A percentile compares a stretch with the other conserved stretches of the same genome.
Evolutionary conservation across 2,797 vertebrate species (phyloP).

Genomic region (Octomys mimax): DNA sequence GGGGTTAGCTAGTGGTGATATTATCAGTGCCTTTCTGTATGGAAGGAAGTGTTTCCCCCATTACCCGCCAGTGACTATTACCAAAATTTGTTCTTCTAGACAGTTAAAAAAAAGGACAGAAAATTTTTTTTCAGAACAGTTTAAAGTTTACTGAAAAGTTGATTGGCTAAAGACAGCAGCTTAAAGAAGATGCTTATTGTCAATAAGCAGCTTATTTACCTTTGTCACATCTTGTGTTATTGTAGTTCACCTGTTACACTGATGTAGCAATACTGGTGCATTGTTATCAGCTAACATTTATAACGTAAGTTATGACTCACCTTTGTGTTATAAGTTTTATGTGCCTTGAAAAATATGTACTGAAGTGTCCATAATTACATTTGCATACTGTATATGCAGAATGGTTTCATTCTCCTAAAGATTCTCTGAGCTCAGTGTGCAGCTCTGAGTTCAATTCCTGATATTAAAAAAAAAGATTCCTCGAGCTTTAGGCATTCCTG

Average conservation of each 20-base stretch:
- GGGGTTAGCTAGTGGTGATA: not conserved
- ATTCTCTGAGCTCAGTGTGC: not conserved
- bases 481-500: not conserved
- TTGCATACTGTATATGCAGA: not conserved
- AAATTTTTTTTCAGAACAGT: not conserved
- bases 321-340: not conserved
- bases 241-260: not conserved
- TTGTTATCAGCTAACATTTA: not conserved
- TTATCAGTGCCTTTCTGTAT: not conserved
- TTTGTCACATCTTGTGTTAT: not conserved
- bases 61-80: not conserved
- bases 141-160: not conserved
- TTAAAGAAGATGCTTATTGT: too few relatives aligned
- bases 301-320: not conserved
- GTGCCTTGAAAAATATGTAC: not conserved
- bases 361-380: too few relatives aligned
- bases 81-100: not conserved
- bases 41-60: not conserved
- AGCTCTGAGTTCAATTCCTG: not conserved
- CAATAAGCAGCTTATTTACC: too few relatives aligned
- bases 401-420: not conserved
- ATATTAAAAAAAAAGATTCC: too few relatives aligned
- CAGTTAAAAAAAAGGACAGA: too few relatives aligned
- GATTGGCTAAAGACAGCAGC: not conserved
- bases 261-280: not conserved